Base-by-base conservation (phyloP, 2,113 vertebrate genomes). In the Oxyura jamaicensis region DNA sequence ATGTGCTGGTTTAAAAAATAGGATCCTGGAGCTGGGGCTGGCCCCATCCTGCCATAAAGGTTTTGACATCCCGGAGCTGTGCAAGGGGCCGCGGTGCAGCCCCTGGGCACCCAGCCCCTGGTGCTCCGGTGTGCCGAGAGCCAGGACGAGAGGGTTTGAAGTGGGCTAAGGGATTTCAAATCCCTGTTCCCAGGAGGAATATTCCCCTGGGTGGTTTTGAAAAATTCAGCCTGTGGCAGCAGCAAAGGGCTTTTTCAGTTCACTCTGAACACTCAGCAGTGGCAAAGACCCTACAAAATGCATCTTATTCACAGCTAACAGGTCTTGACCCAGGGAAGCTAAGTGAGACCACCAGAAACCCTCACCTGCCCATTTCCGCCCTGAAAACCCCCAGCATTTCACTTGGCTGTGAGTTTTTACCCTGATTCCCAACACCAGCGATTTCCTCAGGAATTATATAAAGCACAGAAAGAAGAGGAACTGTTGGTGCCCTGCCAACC, bases 371-470 rank as follows among this genome's bases (percentile, higher is more conserved):
- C 18, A 10, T 4, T 79, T 20, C 35, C 52, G 22, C 50, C 41
- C 2, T 19, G 0, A 79, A 96, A 95, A 33, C 5, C 35, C 11
- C 7, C 48, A 5, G 21, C 2, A 0, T 63, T 78, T 52, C 8
- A 1, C 44, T 33, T 59, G 6, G 3, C 67, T 52, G 7, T 12
- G 39, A 5, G 13, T 1, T 63, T 91, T 88, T 56, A 21, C 66
- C 21, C 31, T 82, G n/a, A 6, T 59, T 76, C 56, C 48, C 25
- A 76, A 2, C 35, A 29, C 15, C 13, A 5, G 3, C 21, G 13
- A 2, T 2, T 44, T 74, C 76, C 29, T 13, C 10, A 39, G 22
- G 17, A 16, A 36, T 62, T 69, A 7, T 0, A 29, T 13, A 18
- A 74, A 84, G 22, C 5, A 41, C 7, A 62, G 12, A 12, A 4